These are phyloP conservation scores for Tuta absoluta DNA, from an alignment of 2,888 invertebrate genomes.

Conservation along the genomic window DNA sequence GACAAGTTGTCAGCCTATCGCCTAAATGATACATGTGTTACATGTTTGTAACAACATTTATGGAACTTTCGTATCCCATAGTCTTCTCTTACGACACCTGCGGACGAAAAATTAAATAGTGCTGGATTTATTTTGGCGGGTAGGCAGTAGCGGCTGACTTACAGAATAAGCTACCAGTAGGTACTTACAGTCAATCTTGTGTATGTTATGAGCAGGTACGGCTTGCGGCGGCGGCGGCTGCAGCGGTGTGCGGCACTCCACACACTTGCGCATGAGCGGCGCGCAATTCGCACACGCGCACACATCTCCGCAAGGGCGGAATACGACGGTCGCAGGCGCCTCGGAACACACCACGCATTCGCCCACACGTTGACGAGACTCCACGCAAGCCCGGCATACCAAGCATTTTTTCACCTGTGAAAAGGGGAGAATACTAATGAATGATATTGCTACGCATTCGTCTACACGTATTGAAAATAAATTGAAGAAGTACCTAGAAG, in stretches of 20 bases:
- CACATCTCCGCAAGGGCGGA: conserved; percentile 98
- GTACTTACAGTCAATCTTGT: conserved; percentile 49
- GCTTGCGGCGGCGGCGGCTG: conserved; percentile 39
- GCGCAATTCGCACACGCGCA: conserved; percentile 93
- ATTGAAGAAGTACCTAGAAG: no score
- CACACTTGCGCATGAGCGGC: conserved; percentile 98
- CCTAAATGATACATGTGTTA: no score
- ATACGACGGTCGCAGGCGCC: conserved; percentile 94
- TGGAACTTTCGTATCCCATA: no score
- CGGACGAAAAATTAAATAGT: background rate
- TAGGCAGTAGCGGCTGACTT: background rate
- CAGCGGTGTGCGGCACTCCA: conserved; percentile 95
- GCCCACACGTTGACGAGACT: conserved; percentile 91
- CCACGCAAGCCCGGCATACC: conserved; percentile 92
- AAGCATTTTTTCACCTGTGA: conserved; percentile 94
- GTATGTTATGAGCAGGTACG: conserved; percentile 18
- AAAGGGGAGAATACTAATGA: background rate
- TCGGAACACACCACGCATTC: conserved; percentile 98
- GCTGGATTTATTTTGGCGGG: no score
- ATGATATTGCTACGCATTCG: background rate
- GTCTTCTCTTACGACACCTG: no score
- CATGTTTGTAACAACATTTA: no score
- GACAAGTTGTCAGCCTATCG: no score
- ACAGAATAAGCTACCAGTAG: no score
- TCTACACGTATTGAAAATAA: no score